These are phyloP conservation scores for Achlya flavicornis DNA, from an alignment of 2,888 invertebrate genomes.

Conservation along the genomic window DNA sequence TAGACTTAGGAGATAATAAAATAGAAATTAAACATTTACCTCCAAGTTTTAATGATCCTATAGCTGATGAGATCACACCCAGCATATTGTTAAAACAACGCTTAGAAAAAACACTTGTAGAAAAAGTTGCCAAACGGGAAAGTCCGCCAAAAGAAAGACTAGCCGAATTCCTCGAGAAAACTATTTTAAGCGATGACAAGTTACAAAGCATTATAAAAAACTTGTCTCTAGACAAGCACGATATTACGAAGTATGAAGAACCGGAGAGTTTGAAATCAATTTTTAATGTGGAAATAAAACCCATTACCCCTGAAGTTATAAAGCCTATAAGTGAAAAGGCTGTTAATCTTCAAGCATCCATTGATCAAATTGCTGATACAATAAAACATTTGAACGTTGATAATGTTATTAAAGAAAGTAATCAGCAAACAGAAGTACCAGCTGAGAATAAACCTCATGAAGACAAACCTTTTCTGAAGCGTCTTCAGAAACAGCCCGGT, in stretches of 20 bases:
- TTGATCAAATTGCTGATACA: slow-evolving; percentile 59
- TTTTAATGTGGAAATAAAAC: slow-evolving; percentile 36
- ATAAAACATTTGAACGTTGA: slow-evolving; percentile 48
- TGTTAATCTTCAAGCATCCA: slow-evolving; percentile 48
- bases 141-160: slow-evolving; percentile 77
- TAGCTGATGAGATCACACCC: slow-evolving; percentile 38
- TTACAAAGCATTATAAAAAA: slow-evolving; percentile 76
- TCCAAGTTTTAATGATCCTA: slow-evolving; percentile 8
- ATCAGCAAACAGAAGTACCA: slow-evolving; percentile 22
- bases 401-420: slow-evolving; percentile 20
- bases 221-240: slow-evolving; percentile 65
- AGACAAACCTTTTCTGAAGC: slow-evolving; percentile 58
- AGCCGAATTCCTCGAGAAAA: slow-evolving; percentile 75
- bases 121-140: slow-evolving; percentile 55
- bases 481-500: slow-evolving; percentile 67
- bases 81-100: slow-evolving; percentile 49
- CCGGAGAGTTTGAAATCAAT: slow-evolving; percentile 32
- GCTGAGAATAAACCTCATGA: slow-evolving; percentile 33
- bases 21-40: neutral
- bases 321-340: slow-evolving; percentile 51
- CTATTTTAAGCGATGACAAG: slow-evolving; percentile 74
- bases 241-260: slow-evolving; percentile 38
- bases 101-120: slow-evolving; percentile 40
- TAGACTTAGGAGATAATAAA: slow-evolving; percentile 16
- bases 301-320: slow-evolving; percentile 34